Evolutionary conservation across 1,140 invertebrate genomes (phyloP).

Genomic region (Papilio machaon): DNA sequence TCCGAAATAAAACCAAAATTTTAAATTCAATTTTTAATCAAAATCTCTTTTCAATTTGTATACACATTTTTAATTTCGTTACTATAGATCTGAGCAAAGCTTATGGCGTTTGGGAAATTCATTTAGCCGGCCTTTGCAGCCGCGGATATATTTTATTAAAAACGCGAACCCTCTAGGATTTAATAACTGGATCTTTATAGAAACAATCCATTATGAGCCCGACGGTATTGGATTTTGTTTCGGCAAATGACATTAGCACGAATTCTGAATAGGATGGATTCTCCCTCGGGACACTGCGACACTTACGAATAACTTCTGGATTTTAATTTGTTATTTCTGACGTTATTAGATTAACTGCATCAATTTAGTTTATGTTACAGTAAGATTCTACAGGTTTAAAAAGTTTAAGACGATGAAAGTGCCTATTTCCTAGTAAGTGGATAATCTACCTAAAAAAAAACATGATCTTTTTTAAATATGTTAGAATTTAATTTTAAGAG

Average conservation of each 20-base stretch:
- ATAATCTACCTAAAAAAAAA: background rate
- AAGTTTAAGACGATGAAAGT: background rate
- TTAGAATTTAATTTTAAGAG: background rate
- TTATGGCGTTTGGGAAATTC: conserved; percentile 23
- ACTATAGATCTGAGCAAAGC: background rate
- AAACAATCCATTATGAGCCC: conserved; percentile 35
- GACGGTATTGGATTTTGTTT: conserved; percentile 38
- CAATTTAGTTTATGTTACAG: too few species aligned
- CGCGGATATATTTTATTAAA: conserved; percentile 37
- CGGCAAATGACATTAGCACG: conserved; percentile 33
- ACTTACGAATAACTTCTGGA: background rate
- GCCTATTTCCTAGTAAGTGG: background rate
- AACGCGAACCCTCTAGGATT: conserved; percentile 26
- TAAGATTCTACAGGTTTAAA: too few species aligned
- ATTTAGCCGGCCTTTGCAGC: background rate
- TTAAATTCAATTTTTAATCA: conserved; percentile 22
- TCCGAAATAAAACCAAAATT: background rate
- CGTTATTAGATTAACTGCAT: background rate
- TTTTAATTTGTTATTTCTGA: background rate
- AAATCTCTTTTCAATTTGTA: conserved; percentile 17
- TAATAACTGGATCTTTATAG: conserved; percentile 38
- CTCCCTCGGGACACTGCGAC: background rate
- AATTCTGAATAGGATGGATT: background rate
- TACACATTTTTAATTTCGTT: background rate
- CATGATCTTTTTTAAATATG: background rate